These are phyloP conservation scores for Ceratina australensis DNA, from an alignment of 1,140 invertebrate species.

Conservation along the genomic window DNA sequence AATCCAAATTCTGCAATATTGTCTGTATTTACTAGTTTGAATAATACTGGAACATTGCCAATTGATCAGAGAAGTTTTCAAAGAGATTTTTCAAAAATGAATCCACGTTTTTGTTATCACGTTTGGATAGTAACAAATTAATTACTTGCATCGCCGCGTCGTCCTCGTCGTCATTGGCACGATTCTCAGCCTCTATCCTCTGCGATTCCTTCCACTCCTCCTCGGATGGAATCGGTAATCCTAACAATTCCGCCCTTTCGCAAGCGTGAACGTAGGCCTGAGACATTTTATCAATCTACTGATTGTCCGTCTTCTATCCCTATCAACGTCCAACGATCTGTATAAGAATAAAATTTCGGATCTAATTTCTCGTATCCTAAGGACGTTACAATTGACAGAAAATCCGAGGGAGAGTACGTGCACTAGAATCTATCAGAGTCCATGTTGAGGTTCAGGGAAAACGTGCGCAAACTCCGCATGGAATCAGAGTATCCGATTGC, in stretches of 20 bases:
- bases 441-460: constrained; percentile 44
- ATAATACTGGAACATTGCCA: neutral
- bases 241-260: constrained; percentile 86
- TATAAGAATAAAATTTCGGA: neutral
- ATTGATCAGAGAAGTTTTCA: neutral
- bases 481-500: neutral
- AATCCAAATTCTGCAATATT: constrained; percentile 82
- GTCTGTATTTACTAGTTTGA: neutral
- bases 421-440: constrained; percentile 7
- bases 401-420: constrained; percentile 19
- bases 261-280: constrained; percentile 85
- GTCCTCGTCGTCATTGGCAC: constrained; percentile 57
- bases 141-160: constrained; percentile 66
- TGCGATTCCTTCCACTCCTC: constrained; percentile 81
- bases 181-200: constrained; percentile 45
- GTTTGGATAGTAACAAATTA: no score
- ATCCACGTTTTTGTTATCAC: neutral
- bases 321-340: neutral
- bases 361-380: neutral
- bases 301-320: neutral
- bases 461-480: constrained; percentile 64
- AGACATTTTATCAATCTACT: constrained; percentile 50
- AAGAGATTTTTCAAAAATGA: neutral
- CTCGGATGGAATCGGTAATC: constrained; percentile 83
- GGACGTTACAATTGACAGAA: constrained; percentile 23